Conservation (phyloP, 2,797 vertebrate species). For the Neostethus bicornis region DNA sequence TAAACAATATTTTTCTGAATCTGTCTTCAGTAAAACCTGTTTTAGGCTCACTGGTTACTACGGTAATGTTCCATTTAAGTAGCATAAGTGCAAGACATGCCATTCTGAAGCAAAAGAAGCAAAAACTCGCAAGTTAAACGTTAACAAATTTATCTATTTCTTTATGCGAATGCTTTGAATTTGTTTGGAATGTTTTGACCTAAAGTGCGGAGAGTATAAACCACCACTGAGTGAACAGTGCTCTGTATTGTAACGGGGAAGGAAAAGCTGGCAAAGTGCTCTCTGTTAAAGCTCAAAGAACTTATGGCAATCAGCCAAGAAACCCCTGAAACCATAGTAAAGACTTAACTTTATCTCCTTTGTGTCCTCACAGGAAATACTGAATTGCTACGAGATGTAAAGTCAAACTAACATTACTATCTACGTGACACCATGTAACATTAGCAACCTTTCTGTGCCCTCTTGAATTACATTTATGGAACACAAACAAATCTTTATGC, state of each 20-base stretch:
- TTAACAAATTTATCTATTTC: conserved; percentile 25
- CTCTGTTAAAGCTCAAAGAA: conserved; percentile 62
- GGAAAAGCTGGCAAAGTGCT: conserved; percentile 65
- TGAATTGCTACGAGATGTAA: conserved; percentile 58
- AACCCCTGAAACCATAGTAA: conserved; percentile 64
- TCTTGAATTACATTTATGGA: conserved; percentile 68
- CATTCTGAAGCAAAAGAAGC: not conserved
- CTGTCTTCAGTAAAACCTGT: not conserved
- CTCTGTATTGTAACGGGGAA: conserved; percentile 41
- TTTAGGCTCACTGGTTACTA: not conserved
- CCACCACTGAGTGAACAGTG: conserved; percentile 35
- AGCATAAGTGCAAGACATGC: conserved; percentile 1
- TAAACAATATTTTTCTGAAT: not conserved
- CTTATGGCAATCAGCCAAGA: conserved; percentile 62
- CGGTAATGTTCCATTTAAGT: not conserved
- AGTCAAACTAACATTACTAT: conserved; percentile 69
- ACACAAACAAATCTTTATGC: conserved; percentile 49
- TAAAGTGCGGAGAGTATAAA: conserved; percentile 40
- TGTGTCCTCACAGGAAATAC: conserved; percentile 53
- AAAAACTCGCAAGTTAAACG: conserved; percentile 4
- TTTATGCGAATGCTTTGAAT: conserved; percentile 41
- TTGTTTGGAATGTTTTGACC: conserved; percentile 60
- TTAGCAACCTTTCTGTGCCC: conserved; percentile 58
- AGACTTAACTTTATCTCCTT: conserved; percentile 57
- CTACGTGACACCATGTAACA: conserved; percentile 68